Base-by-base conservation (phyloP, 1,140 invertebrate species). In the Zaprionus africanus region DNA sequence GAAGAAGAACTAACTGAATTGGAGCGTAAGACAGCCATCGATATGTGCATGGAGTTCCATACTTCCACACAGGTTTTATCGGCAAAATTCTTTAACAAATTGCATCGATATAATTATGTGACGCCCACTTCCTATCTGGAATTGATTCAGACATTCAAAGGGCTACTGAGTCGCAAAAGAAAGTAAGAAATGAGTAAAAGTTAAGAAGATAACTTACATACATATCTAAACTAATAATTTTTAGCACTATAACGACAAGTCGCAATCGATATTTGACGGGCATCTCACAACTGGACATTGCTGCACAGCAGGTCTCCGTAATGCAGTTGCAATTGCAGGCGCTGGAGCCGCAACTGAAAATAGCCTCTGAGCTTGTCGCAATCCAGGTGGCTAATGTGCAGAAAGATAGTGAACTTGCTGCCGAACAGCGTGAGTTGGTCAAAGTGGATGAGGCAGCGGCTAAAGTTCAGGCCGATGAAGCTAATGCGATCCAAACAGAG, bases 101-200 rank as follows among this genome's bases (percentile, higher is more conserved):
- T 97, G 36, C 95, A 95, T 41, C 94, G 98, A 63, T 94, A 96
- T 75, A 98, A 97, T 82, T 99, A 99, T 92, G 97, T 99, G 0
- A 99, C 98, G 0, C 98, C 98, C 0, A 98, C 98, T 0, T 98
- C 98, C 0, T 99, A 99, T 92, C 93, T 99, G 49, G 98, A 99
- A 91, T 94, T 99, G 87, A 98, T 99, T 68, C 96, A 96, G 78
- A 97, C 97, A 1, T 99, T 99, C 81, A 98, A 98, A 87, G 94
- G 95, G n/a, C 93, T 99, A 17, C 93, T 99, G 1, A 93, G 93
- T 1, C 95, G 95, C 57, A 98, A 98, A 93, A 93, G 96, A 96
- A 94, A 94, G 94, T 93, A 24, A 71, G 78, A 1, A 22, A 1
- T 22, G 22, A 22, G 22, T 22, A 22, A 22, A 1, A 22, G 22